A percentile compares a stretch with the other conserved stretches of the same genome.
phyloP scores from a whole-genome alignment of 2,888 invertebrate species.

The Aphidius colemani region DNA sequence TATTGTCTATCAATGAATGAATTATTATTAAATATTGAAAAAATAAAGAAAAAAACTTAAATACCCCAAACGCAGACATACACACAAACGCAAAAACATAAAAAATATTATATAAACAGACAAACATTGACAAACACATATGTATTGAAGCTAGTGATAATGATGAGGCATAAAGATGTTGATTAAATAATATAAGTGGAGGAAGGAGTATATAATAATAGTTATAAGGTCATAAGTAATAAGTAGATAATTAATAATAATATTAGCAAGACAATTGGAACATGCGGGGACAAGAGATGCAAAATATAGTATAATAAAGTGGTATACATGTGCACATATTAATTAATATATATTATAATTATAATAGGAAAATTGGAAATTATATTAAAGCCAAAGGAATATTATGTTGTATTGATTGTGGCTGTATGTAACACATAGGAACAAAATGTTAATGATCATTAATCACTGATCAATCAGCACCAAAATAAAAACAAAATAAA shows the following conservation, averaged over 20 bases:
- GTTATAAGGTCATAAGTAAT: constrained; percentile 35
- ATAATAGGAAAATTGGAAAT: not conserved
- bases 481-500: constrained; percentile 10
- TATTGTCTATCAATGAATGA: constrained; percentile 20
- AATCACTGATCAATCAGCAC: not conserved
- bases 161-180: not conserved
- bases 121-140: not conserved
- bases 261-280: constrained; percentile 24
- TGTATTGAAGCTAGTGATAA: constrained; percentile 6
- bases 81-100: not conserved
- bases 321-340: constrained; percentile 6
- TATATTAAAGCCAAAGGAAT: too few species aligned
- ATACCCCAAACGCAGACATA: not conserved
- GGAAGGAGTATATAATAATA: constrained; percentile 12
- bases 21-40: constrained; percentile 33
- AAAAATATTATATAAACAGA: not conserved
- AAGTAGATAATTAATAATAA: constrained; percentile 37
- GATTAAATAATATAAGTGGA: constrained; percentile 21
- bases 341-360: constrained; percentile 2
- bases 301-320: constrained; percentile 13
- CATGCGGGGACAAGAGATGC: constrained; percentile 19
- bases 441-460: too few species aligned
- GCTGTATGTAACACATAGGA: too few species aligned
- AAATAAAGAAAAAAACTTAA: constrained; percentile 30
- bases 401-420: too few species aligned